Evolutionary conservation across 2,113 vertebrate genomes (phyloP).

Genomic region (Rhadina sibilatrix): DNA sequence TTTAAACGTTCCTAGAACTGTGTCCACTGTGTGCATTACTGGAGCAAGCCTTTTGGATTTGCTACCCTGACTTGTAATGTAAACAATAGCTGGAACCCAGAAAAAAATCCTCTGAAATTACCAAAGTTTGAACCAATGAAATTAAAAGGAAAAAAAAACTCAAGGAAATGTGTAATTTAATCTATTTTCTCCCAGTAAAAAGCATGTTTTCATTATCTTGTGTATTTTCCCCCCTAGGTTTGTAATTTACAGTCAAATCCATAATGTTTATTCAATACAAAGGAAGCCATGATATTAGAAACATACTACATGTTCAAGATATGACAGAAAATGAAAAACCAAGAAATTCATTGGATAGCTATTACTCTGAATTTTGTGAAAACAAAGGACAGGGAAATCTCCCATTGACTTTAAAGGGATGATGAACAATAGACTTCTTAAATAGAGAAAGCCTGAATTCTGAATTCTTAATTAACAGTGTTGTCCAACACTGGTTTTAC

Average conservation of each 20-base stretch:
- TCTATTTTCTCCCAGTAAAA: constrained; percentile 13
- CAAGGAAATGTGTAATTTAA: constrained; percentile 8
- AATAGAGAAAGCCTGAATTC: background rate
- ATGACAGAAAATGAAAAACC: background rate
- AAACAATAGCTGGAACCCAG: background rate
- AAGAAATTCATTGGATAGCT: background rate
- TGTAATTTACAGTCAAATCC: constrained; percentile 9
- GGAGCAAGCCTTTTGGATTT: background rate
- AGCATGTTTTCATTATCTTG: background rate
- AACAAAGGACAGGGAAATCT: background rate
- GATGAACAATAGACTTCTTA: background rate
- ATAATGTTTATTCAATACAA: background rate
- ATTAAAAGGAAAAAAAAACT: background rate
- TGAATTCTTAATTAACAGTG: background rate
- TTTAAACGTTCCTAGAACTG: background rate
- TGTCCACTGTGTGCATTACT: background rate
- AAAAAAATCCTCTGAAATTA: background rate
- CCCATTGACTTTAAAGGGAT: background rate
- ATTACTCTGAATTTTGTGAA: background rate
- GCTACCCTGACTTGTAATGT: background rate
- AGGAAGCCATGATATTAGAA: background rate
- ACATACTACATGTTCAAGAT: background rate
- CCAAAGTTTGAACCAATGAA: background rate
- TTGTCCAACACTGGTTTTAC: background rate
- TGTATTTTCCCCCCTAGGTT: background rate